Evolutionary conservation across 2,797 vertebrate species (phyloP), one percentile per base, ranked within the genome.

Genomic region (Gadopsis bispinosus): DNA sequence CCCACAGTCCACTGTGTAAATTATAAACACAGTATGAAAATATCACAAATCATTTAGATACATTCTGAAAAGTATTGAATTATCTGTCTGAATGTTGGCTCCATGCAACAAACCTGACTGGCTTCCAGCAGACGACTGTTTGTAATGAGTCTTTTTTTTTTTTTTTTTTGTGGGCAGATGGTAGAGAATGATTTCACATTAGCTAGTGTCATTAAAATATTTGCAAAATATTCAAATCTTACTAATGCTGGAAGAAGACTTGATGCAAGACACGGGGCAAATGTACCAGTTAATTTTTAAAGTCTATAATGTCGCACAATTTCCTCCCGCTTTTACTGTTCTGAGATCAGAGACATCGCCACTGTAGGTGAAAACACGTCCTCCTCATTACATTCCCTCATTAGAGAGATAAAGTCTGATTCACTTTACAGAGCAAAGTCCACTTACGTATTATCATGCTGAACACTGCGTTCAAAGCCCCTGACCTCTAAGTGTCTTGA

Each of bases 381-480:
- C 8, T 69, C 45, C 33, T 62, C 48, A 48, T 74, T 63, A 58
- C 37, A 20, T 65, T 39, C 22, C 17, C 51, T 69, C 39, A 59
- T 73, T 48, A 68, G 33, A 50, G 48, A 75, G 51, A 60, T 37
- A 74, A 4, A 43, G n/a, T 31, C 39, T 26, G 22, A 65, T 73
- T 81, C 53, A 62, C 70, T 77, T 67, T 5, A 72, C 48, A 60
- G 35, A 54, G 41, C 37, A 43, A 35, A 65, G 75, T 75, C 73
- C 58, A 48, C 62, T 83, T 48, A 29, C 73, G 77, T 77, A 41
- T 69, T 17, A 68, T 51, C 59, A 54, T 12, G 20, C 55, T 63
- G 56, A 82, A 67, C n/a, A 31, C 56, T 17, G 20, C 72, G 77
- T 69, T 75, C 70, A 75, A 77, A 77, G 58, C 56, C 55, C 10